Percentiles rank a stretch among this genome's conserved stretches.
These are phyloP conservation scores for Antedon mediterranea DNA, from an alignment of 53 echinoderm and acorn worm genomes.

Conservation along the genomic window DNA sequence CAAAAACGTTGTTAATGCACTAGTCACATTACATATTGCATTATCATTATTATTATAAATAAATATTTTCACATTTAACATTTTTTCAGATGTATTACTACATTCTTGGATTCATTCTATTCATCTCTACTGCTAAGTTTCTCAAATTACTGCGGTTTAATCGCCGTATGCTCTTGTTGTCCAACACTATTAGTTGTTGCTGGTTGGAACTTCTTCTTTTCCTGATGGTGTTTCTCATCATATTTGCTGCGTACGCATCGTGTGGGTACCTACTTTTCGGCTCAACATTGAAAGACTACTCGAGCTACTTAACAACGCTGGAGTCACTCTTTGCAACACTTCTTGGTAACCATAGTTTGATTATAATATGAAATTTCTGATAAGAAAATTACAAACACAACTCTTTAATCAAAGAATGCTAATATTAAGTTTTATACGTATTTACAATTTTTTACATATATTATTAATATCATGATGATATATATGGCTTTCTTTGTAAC, in stretches of 20 bases:
- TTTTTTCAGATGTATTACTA: constrained; percentile 46
- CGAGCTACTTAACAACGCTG: constrained; percentile 42
- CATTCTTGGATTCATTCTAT: constrained; percentile 47
- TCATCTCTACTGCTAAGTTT: constrained; percentile 78
- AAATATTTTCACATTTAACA: no score
- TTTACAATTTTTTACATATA: no score
- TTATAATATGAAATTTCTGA: no score
- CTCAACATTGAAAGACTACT: constrained; percentile 31
- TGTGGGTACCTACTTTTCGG: constrained; percentile 49
- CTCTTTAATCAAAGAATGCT: no score
- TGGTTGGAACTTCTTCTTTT: constrained; percentile 51
- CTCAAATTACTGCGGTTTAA: constrained; percentile 75
- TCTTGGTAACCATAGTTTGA: constrained; percentile 54
- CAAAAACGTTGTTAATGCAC: no score
- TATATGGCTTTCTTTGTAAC: no score
- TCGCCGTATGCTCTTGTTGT: constrained; percentile 61
- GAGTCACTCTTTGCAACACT: constrained; percentile 80
- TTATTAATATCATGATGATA: no score
- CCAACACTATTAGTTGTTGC: constrained; percentile 40
- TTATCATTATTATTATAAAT: no score
- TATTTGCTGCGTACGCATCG: constrained; percentile 53
- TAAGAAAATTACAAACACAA: no score
- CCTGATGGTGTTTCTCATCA: constrained; percentile 49
- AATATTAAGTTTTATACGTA: no score
- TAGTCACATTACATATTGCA: no score